A percentile compares a stretch with the other conserved stretches of the same genome.
Conservation (phyloP, 2,888 invertebrate genomes). For the Athalia cordata region DNA sequence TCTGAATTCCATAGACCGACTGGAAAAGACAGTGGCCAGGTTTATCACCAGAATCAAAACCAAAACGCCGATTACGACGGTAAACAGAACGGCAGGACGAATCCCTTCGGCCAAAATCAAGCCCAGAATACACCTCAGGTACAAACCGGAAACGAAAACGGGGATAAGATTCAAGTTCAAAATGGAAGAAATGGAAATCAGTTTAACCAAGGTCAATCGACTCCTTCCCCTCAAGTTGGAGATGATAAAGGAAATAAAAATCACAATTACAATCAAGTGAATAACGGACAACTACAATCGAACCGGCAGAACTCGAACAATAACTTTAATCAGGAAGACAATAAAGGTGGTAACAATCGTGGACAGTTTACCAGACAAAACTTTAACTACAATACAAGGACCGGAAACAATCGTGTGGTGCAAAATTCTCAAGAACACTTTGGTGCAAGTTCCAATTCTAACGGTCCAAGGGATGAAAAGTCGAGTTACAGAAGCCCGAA, state of each 20-base stretch:
- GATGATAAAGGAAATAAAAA: slow-evolving; percentile 48
- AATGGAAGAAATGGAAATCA: slow-evolving; percentile 53
- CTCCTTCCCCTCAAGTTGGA: slow-evolving; percentile 51
- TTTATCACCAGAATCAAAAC: slow-evolving; percentile 56
- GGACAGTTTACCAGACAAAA: slow-evolving; percentile 19
- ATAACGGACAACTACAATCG: no score
- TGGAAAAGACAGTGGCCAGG: slow-evolving; percentile 44
- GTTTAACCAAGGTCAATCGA: slow-evolving; percentile 54
- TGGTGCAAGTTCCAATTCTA: slow-evolving; percentile 55
- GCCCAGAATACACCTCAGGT: slow-evolving; percentile 47
- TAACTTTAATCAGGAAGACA: background rate
- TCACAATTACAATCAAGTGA: slow-evolving; percentile 13
- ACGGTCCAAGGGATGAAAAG: slow-evolving; percentile 58
- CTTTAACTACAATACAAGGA: slow-evolving; percentile 28
- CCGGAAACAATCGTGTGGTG: slow-evolving; percentile 44
- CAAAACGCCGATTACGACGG: slow-evolving; percentile 64
- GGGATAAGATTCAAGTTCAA: slow-evolving; percentile 51
- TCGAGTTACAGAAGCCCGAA: slow-evolving; percentile 53
- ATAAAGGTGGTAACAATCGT: background rate
- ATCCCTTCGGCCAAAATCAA: slow-evolving; percentile 66
- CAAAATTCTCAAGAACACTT: slow-evolving; percentile 55
- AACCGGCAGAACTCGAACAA: no score
- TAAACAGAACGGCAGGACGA: slow-evolving; percentile 67
- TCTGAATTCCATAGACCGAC: slow-evolving; percentile 66
- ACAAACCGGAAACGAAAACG: slow-evolving; percentile 36